These are phyloP conservation scores for Callyntrura sp. DNA, from an alignment of 2,888 invertebrate genomes.

Conservation along the genomic window DNA sequence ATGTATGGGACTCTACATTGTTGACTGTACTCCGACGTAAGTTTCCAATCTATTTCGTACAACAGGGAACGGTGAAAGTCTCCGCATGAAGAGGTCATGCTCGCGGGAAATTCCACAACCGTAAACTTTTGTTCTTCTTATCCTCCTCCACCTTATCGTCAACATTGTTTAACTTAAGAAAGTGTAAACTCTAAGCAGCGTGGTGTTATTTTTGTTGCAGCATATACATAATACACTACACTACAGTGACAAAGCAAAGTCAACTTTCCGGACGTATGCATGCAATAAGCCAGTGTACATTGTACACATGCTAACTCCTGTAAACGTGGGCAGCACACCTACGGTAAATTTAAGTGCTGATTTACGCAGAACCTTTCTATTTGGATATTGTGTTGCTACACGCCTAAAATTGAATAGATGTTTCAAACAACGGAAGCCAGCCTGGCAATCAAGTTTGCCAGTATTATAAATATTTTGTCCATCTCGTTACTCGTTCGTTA, in stretches of 20 bases:
- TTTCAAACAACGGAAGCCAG: constrained; percentile 50
- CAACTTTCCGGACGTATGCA: not conserved
- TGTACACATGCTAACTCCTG: not conserved
- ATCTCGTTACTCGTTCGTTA: constrained; percentile 13
- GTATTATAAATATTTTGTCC: constrained; percentile 44
- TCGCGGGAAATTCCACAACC: not conserved
- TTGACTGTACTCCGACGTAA: constrained; percentile 2
- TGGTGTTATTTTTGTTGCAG: too few species aligned
- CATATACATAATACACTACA: not conserved
- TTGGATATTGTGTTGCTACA: not conserved
- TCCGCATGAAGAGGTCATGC: not conserved
- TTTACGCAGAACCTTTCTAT: constrained; percentile 25
- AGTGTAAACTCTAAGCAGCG: too few species aligned
- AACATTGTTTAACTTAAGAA: too few species aligned
- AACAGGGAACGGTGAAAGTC: too few species aligned
- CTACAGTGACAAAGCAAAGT: constrained; percentile 26
- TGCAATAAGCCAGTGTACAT: not conserved
- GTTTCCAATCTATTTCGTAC: constrained; percentile 5
- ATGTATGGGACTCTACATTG: constrained; percentile 1
- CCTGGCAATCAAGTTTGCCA: constrained; percentile 56
- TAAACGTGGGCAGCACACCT: not conserved
- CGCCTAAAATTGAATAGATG: not conserved
- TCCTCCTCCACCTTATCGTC: too few species aligned
- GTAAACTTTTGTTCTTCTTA: too few species aligned
- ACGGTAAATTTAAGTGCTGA: not conserved